phyloP scores from a whole-genome alignment of 2,113 vertebrate genomes.

The Phoxinus phoxinus region DNA sequence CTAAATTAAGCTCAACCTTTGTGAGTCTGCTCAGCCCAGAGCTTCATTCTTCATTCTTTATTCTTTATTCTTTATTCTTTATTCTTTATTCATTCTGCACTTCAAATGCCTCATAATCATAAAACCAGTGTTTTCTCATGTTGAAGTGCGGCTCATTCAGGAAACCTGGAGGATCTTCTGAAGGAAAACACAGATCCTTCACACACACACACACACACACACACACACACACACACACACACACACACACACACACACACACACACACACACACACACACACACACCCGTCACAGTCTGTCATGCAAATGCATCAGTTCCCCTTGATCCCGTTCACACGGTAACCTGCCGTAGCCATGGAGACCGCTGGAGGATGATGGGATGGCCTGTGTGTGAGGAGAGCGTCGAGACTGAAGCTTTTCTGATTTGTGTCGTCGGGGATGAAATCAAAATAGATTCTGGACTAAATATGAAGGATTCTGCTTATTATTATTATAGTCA shows the following conservation, averaged over 20 bases:
- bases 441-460: neutral
- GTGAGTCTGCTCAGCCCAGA: neutral
- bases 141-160: neutral
- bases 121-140: neutral
- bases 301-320: slow-evolving; percentile 32
- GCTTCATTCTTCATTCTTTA: neutral
- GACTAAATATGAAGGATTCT: neutral
- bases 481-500: neutral
- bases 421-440: neutral
- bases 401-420: neutral
- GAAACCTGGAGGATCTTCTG: neutral
- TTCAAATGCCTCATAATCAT: neutral
- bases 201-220: neutral
- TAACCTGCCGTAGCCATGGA: slow-evolving; percentile 24
- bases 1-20: slow-evolving; percentile 10
- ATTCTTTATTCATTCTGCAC: neutral
- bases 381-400: neutral
- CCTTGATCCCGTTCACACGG: slow-evolving; percentile 36
- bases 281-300: slow-evolving; percentile 29
- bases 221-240: neutral
- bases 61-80: no score
- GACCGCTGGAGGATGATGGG: slow-evolving; percentile 12
- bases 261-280: neutral
- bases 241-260: neutral
- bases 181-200: slow-evolving; percentile 5